phyloP scores from a whole-genome alignment of 2,888 invertebrate genomes.

The Thalpophila matura region DNA sequence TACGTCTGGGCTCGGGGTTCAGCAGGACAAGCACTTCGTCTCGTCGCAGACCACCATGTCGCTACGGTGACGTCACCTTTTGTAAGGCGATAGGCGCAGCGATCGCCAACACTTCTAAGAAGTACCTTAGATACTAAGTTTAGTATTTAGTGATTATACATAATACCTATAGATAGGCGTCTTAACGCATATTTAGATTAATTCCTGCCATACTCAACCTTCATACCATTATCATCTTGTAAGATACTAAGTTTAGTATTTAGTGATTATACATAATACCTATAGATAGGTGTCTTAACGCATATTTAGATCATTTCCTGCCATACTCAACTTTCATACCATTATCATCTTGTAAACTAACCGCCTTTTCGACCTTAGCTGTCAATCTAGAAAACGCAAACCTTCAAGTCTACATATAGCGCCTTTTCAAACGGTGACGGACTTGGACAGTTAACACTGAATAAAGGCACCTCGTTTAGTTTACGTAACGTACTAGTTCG shows the following conservation, averaged over 20 bases:
- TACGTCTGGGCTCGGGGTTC: too few relatives aligned
- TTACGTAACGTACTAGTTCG: constrained; percentile 58
- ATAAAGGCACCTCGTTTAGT: constrained; percentile 48
- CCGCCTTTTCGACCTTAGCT: constrained; percentile 40
- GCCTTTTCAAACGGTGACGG: constrained; percentile 11
- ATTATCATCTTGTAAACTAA: constrained; percentile 33
- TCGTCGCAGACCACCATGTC: too few relatives aligned
- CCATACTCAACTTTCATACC: constrained; percentile 40
- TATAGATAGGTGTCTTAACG: constrained; percentile 13
- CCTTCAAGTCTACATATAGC: constrained; percentile 30
- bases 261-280: too few relatives aligned
- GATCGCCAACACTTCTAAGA: too few relatives aligned
- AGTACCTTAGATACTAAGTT: too few relatives aligned
- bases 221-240: constrained; percentile 43
- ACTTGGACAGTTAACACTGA: constrained; percentile 51
- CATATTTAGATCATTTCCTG: constrained; percentile 12
- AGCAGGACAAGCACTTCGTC: too few relatives aligned
- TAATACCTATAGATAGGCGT: constrained; percentile 22
- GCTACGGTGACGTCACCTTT: too few relatives aligned
- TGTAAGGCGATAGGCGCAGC: too few relatives aligned
- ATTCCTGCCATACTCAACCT: constrained; percentile 18
- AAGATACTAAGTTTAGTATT: too few relatives aligned
- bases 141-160: too few relatives aligned
- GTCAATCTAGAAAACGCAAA: constrained; percentile 37
- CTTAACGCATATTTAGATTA: constrained; percentile 11